Evolutionary conservation across 2,888 invertebrate species (phyloP), one percentile per base, ranked within the genome.

Genomic region (Hipparchia semele): DNA sequence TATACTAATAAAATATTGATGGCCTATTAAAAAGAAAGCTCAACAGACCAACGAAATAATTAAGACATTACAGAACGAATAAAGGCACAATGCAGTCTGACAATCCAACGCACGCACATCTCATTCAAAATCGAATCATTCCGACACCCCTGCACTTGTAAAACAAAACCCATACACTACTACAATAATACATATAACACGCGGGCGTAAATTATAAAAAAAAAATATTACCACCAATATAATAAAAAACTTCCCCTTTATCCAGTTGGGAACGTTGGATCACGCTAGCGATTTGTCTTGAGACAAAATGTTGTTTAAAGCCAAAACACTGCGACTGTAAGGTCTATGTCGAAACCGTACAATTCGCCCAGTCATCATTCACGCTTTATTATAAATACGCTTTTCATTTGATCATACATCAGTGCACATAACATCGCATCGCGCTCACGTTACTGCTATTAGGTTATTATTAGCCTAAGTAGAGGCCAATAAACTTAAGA

Each of bases 171-270:
- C 76, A 77, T 79, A 71, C 68, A 70, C 60, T 62, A 72, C 74
- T 75, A 80, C 77, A 80, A 80, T 79, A 79, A 80, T 78, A n/a
- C n/a, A n/a, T n/a, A 75, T 64, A 73, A 46, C 65, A 12, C 77
- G 71, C 71, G 62, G 71, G 59, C 73, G 71, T 76, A 76, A 77
- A 79, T 77, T 80, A 81, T 77, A 76, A 75, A 79, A 77, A 77
- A 62, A 78, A 64, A 78, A 76, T 76, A 78, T 75, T 56, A 46
- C 71, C 56, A 73, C 79, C 80, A 76, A 71, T 75, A 68, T 75
- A 75, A 67, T 33, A 49, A 71, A 79, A 79, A 6, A 80, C 72
- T 62, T 75, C 59, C 71, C 71, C 61, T 54, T 61, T 71, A n/a
- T 33, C 73, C 60, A 76, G 64, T 68, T 33, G 64, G 39, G 61